Conservation (phyloP, 1,140 invertebrate genomes). For the Colletes gigas region DNA sequence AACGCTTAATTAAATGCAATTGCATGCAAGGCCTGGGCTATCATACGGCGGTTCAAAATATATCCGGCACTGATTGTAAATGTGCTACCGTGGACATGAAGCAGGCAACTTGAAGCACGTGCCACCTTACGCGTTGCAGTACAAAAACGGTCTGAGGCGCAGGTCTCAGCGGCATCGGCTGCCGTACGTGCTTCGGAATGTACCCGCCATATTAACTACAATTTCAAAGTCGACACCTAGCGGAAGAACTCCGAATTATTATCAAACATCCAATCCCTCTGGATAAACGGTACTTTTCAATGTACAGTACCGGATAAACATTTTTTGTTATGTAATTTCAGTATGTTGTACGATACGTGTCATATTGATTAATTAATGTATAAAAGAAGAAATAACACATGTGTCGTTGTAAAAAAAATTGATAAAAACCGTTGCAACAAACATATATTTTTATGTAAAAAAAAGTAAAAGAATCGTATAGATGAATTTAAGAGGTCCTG, state of each 20-base stretch:
- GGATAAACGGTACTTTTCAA: neutral
- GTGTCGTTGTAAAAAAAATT: too few relatives aligned
- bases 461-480: too few relatives aligned
- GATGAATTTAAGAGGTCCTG: too few relatives aligned
- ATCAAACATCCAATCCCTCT: neutral
- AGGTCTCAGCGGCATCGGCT: conserved; percentile 16
- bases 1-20: neutral
- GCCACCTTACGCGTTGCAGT: conserved; percentile 42
- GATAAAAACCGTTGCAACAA: too few relatives aligned
- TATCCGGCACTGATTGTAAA: conserved; percentile 7
- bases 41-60: conserved; percentile 12
- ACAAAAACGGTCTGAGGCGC: conserved; percentile 54
- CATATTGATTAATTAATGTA: too few relatives aligned
- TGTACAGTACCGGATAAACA: too few relatives aligned
- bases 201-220: conserved; percentile 21
- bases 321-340: too few relatives aligned
- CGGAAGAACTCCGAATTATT: neutral
- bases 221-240: neutral
- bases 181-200: neutral
- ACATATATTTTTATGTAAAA: too few relatives aligned
- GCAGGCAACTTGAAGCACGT: conserved; percentile 14
- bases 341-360: too few relatives aligned
- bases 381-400: too few relatives aligned
- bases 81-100: neutral
- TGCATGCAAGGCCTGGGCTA: too few relatives aligned